phyloP scores from a whole-genome alignment of 2,113 vertebrate genomes.

The Macroglossus sobrinus region DNA sequence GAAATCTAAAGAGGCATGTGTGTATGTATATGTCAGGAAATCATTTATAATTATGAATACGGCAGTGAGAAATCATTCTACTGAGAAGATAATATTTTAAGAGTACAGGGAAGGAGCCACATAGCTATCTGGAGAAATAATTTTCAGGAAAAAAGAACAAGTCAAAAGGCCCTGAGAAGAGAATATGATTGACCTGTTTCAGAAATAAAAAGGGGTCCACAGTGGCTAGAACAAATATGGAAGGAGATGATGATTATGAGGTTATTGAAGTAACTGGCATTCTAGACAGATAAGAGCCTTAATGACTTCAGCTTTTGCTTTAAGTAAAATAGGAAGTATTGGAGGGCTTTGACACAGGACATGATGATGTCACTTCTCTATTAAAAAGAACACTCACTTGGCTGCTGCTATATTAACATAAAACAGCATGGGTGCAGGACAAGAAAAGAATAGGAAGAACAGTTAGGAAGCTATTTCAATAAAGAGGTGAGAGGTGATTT shows the following conservation, averaged over 20 bases:
- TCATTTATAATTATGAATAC: neutral
- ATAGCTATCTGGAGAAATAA: neutral
- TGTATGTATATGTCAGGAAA: neutral
- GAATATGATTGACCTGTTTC: neutral
- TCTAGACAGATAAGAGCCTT: neutral
- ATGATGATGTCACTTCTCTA: neutral
- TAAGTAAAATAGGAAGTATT: neutral
- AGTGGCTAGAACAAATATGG: neutral
- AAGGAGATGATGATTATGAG: neutral
- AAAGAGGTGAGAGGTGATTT: neutral
- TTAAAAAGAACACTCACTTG: neutral
- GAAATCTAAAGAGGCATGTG: neutral
- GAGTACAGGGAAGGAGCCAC: neutral
- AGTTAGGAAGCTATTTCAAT: neutral
- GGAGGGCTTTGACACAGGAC: neutral
- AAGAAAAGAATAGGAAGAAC: neutral
- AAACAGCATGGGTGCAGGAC: neutral
- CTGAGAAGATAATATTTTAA: neutral
- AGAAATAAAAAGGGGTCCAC: neutral
- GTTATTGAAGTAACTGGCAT: neutral
- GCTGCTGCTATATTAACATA: neutral
- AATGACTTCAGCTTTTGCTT: neutral
- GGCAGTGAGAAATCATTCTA: neutral
- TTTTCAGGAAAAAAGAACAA: neutral
- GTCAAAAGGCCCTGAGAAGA: neutral